phyloP scores from a whole-genome alignment of 2,797 vertebrate genomes.

The Psittacula echo region DNA sequence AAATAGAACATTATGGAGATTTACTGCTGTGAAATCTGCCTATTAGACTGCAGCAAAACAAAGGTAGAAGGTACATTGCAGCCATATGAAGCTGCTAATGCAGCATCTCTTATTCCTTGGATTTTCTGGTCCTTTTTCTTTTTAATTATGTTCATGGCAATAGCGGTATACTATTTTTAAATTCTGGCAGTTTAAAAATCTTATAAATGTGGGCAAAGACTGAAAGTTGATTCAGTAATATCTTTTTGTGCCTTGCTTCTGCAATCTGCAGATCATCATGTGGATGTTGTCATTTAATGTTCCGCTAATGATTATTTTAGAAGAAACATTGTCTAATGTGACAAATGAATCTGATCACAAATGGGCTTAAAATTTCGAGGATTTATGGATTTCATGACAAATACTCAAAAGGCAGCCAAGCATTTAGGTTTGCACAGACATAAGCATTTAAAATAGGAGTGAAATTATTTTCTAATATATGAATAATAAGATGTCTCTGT shows the following conservation, averaged over 20 bases:
- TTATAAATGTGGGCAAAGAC: not conserved
- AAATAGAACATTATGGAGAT: not conserved
- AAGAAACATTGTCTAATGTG: not conserved
- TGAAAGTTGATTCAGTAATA: not conserved
- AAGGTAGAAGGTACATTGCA: not conserved
- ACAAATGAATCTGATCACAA: slow-evolving; percentile 38
- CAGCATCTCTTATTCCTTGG: not conserved
- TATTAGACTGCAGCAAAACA: not conserved
- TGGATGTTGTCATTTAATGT: slow-evolving; percentile 3
- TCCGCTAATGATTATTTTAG: not conserved
- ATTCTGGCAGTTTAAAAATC: not conserved
- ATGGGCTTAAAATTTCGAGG: not conserved
- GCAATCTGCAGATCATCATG: not conserved
- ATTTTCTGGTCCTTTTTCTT: not conserved
- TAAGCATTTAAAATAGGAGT: slow-evolving; percentile 39
- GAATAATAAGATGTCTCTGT: slow-evolving; percentile 43
- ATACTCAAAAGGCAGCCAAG: slow-evolving; percentile 24
- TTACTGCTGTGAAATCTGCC: not conserved
- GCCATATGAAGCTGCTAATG: not conserved
- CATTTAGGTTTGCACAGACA: not conserved
- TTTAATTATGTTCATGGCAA: not conserved
- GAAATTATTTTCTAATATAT: slow-evolving; percentile 65
- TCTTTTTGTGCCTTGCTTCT: not conserved
- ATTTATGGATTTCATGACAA: slow-evolving; percentile 49
- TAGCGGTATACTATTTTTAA: not conserved